Conservation (phyloP, 2,797 vertebrate genomes). For the Limosa lapponica region DNA sequence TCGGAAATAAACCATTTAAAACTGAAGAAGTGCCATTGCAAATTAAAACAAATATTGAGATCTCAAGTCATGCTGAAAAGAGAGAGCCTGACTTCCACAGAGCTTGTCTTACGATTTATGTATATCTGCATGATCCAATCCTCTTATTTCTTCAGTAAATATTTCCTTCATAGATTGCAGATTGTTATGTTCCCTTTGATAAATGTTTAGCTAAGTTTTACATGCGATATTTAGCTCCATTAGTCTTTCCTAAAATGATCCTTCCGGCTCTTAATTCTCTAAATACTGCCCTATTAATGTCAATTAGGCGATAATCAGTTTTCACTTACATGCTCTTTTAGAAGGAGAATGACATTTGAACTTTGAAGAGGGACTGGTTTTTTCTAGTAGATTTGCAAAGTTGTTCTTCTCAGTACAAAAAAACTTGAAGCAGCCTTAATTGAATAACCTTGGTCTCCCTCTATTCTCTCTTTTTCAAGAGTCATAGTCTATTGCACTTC, state of each 20-base stretch:
- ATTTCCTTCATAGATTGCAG: background rate
- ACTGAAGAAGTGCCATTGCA: background rate
- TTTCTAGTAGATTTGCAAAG: background rate
- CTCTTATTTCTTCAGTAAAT: conserved; percentile 29
- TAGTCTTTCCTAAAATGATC: background rate
- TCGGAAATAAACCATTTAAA: conserved; percentile 7
- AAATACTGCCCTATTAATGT: background rate
- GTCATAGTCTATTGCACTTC: background rate
- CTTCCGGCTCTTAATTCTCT: background rate
- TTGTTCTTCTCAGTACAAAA: background rate
- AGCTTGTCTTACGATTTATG: background rate
- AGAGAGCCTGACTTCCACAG: background rate
- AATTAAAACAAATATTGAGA: conserved; percentile 17
- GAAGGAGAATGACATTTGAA: background rate
- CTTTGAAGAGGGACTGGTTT: background rate
- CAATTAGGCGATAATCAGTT: background rate
- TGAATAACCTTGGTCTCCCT: background rate
- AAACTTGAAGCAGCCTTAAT: background rate
- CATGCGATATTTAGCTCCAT: background rate
- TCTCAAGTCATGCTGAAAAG: background rate
- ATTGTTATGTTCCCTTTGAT: background rate
- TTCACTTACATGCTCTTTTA: background rate
- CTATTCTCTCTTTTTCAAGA: background rate
- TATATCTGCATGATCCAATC: background rate
- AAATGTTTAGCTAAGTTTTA: conserved; percentile 35